These are phyloP conservation scores for Idaea straminata DNA, from an alignment of 2,888 invertebrate genomes.

Conservation along the genomic window DNA sequence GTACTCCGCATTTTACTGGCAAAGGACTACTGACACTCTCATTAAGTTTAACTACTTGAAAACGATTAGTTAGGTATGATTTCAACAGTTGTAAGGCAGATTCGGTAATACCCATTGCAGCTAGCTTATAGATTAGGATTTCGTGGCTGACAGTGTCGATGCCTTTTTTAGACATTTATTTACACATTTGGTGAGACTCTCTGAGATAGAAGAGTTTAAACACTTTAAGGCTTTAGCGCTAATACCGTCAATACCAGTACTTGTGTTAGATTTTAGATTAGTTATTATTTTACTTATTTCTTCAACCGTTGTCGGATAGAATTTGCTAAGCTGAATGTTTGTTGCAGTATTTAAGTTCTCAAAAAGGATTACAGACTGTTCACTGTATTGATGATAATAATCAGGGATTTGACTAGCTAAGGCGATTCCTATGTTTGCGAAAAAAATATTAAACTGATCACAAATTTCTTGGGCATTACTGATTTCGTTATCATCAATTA, in stretches of 20 bases:
- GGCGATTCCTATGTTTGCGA: conserved; percentile 15
- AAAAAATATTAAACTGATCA: conserved; percentile 19
- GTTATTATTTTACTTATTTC: not conserved
- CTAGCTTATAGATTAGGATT: too few species aligned
- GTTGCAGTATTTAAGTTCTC: not conserved
- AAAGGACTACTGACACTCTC: not conserved
- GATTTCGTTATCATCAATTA: not conserved
- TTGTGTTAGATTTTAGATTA: conserved; percentile 2
- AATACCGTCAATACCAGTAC: conserved; percentile 6
- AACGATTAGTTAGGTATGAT: too few species aligned
- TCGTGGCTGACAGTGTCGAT: too few species aligned
- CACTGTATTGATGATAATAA: not conserved
- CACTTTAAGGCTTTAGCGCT: conserved; percentile 8
- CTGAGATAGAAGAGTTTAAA: not conserved
- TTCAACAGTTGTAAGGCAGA: too few species aligned
- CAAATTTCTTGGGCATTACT: conserved; percentile 7
- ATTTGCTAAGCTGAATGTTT: not conserved
- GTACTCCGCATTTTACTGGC: conserved; percentile 7
- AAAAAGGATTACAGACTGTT: not conserved
- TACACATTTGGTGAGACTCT: not conserved
- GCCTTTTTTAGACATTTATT: conserved; percentile 1
- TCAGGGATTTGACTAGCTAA: conserved; percentile 21
- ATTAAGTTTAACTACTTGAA: too few species aligned
- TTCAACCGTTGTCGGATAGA: not conserved
- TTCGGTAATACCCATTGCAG: too few species aligned